Evolutionary conservation across 2,888 invertebrate genomes (phyloP), one percentile per base, ranked within the genome.

Genomic region (Drosophila pseudotakahashii): DNA sequence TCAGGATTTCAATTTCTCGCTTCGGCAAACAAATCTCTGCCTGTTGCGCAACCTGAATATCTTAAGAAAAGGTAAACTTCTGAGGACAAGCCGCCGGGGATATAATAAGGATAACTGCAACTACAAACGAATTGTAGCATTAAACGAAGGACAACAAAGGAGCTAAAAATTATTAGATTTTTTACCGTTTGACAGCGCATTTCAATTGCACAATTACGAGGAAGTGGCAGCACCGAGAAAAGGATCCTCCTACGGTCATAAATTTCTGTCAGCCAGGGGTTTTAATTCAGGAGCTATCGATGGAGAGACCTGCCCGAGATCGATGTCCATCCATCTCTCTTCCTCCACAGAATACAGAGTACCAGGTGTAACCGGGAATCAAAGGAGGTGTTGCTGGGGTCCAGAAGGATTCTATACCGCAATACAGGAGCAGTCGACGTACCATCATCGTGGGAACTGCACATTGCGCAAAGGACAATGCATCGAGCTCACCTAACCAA

Each of bases 401-500:
- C 53, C 54, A 50, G 42, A 51, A 57, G 47, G 34, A 63, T 41
- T 34, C 42, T n/a, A 11, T 11, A 39, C 64, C 70, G 57, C 51
- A 55, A 74, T 52, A 55, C 71, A 74, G 71, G 55, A 71, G 76
- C 70, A 45, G 32, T 11, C 9, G 45, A 5, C 37, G 37, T 7
- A 3, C 16, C 44, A 10, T 26, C 73, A 50, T 64, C 88, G 88
- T 88, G 88, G 89, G 88, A 88, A 88, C 81, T 70, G 64, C 79
- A 79, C 73, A 88, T 89, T 89, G 89, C 89, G 89, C 57, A 89
- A 88, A 71, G 88, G 86, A 81, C 88, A 81, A 81, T 79, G 88
- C 67, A 67, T 54, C 62, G 55, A 19, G 58, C 53, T 23, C 55
- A 47, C 48, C 54, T 48, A 57, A 69, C 86, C 74, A 88, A 81